phyloP scores from a whole-genome alignment of 2,797 vertebrate species.

The Mormyrus proboscirostris region DNA sequence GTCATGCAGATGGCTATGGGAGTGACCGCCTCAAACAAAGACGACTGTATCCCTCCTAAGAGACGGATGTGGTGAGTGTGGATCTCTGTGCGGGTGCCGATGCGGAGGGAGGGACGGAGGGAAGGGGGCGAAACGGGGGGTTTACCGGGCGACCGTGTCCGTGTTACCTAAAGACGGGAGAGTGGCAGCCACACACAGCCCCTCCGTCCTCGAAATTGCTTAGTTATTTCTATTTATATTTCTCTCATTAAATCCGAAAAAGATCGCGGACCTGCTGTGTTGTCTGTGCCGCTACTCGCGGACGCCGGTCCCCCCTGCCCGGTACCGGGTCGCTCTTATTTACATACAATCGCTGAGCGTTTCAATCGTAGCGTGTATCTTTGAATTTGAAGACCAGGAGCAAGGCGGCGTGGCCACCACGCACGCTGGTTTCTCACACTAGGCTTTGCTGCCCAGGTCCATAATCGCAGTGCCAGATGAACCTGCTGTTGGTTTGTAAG shows the following conservation, averaged over 20 bases:
- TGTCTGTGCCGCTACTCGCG: not conserved
- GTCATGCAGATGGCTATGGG: constrained; percentile 99
- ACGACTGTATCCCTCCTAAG: constrained; percentile 83
- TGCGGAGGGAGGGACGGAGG: constrained; percentile 1
- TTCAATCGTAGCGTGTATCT: not conserved
- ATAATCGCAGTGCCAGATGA: not conserved
- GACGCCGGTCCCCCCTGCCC: not conserved
- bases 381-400: not conserved
- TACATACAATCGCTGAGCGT: not conserved
- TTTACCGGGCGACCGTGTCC: constrained; percentile 25
- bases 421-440: not conserved
- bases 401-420: not conserved
- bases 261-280: not conserved
- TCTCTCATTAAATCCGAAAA: constrained; percentile 6
- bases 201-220: constrained; percentile 29
- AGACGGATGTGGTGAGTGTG: constrained; percentile 92
- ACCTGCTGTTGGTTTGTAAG: not conserved
- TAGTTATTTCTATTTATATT: constrained; percentile 1
- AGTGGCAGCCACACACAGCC: not conserved
- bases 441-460: not conserved
- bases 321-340: not conserved
- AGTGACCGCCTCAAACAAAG: constrained; percentile 96
- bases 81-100: constrained; percentile 22
- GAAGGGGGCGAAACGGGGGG: constrained; percentile 25
- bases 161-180: constrained; percentile 6